Conservation (phyloP, 92 coral and sea anemone genomes). For the Porites evermanni region DNA sequence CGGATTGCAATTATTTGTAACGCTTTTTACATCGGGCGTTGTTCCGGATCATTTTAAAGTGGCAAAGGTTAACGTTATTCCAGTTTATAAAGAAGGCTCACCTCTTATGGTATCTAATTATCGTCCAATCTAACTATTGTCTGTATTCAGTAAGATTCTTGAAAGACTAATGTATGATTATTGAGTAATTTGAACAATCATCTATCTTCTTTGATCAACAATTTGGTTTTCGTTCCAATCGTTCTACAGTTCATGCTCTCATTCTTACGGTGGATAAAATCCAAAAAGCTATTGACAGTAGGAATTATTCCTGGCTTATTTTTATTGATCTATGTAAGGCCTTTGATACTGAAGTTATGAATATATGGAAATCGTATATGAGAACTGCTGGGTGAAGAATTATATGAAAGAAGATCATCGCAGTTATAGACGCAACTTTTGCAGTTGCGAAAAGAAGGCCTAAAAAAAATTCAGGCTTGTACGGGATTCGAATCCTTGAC, state of each 20-base stretch:
- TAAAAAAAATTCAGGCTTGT: too few relatives aligned
- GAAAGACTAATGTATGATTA: slow-evolving; percentile 46
- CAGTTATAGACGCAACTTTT: too few relatives aligned
- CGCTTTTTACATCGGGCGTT: too few relatives aligned
- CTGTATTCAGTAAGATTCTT: slow-evolving; percentile 36
- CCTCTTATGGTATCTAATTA: slow-evolving; percentile 30
- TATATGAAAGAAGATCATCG: too few relatives aligned
- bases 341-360: slow-evolving; percentile 14
- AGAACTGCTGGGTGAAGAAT: too few relatives aligned
- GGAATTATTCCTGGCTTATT: slow-evolving; percentile 46
- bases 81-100: too few relatives aligned
- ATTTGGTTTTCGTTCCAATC: slow-evolving; percentile 65
- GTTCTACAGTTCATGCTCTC: slow-evolving; percentile 56
- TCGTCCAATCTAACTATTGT: slow-evolving; percentile 38
- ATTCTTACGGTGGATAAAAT: slow-evolving; percentile 46
- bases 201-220: slow-evolving; percentile 42
- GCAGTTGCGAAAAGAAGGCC: too few relatives aligned
- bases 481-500: not conserved
- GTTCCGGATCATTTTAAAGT: too few relatives aligned
- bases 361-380: too few relatives aligned
- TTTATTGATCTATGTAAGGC: slow-evolving; percentile 60
- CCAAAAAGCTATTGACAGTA: slow-evolving; percentile 42
- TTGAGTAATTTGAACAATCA: slow-evolving; percentile 29
- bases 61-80: too few relatives aligned
- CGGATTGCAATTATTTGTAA: slow-evolving; percentile 29